Evolutionary conservation across 2,888 invertebrate species (phyloP).

Genomic region (Tetrapedia diversipes): DNA sequence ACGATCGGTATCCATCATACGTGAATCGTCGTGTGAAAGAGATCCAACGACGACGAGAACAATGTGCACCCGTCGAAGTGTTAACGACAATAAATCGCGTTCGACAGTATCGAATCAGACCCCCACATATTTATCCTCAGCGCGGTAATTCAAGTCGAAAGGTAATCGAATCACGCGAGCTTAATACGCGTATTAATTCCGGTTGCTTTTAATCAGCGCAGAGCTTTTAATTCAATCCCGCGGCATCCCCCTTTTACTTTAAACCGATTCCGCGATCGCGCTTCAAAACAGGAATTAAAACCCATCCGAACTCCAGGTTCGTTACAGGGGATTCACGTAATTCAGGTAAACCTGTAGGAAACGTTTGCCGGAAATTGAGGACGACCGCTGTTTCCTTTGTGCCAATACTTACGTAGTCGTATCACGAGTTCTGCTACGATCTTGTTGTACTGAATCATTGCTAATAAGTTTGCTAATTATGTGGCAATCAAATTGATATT

Average conservation of each 20-base stretch:
- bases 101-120: background rate
- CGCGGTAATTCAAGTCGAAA: background rate
- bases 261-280: background rate
- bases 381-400: too few species aligned
- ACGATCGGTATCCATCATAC: too few species aligned
- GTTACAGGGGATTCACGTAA: background rate
- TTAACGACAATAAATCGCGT: background rate
- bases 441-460: too few species aligned
- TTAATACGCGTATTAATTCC: constrained; percentile 1
- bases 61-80: too few species aligned
- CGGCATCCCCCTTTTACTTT: background rate
- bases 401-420: too few species aligned
- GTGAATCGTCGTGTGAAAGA: too few species aligned
- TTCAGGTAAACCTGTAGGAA: background rate
- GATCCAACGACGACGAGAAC: too few species aligned
- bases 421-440: too few species aligned
- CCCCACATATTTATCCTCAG: too few species aligned
- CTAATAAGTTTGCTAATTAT: too few species aligned
- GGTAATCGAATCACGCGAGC: background rate
- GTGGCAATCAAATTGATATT: too few species aligned
- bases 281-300: background rate
- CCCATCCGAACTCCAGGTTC: background rate
- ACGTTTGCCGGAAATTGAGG: background rate
- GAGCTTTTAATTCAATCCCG: background rate
- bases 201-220: background rate